A percentile compares a stretch with the other conserved stretches of the same genome.
phyloP scores from a whole-genome alignment of 2,797 vertebrate species.

The Setipinna tenuifilis region DNA sequence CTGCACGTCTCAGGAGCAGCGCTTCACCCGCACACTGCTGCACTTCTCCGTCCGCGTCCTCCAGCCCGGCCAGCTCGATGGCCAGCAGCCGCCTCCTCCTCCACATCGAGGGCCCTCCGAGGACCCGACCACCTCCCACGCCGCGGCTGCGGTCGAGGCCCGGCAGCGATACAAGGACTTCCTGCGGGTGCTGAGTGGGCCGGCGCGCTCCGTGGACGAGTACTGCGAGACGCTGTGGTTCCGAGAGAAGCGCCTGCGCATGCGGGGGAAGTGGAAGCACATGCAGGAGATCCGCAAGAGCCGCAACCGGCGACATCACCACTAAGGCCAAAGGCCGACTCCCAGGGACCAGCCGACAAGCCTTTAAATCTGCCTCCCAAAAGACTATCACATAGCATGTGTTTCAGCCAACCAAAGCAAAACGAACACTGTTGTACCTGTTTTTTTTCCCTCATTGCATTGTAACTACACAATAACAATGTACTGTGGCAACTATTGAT shows the following conservation, averaged over 20 bases:
- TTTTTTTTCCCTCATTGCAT: not conserved
- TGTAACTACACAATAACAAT: not conserved
- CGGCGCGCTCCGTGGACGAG: slow-evolving; percentile 88
- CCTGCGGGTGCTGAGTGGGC: slow-evolving; percentile 86
- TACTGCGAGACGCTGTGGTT: slow-evolving; percentile 96
- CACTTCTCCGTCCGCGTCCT: slow-evolving; percentile 87
- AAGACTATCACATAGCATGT: not conserved
- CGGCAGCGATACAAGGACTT: slow-evolving; percentile 94
- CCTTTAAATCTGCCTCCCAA: not conserved
- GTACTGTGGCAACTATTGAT: not conserved
- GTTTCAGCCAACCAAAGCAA: not conserved
- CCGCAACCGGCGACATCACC: slow-evolving; percentile 87
- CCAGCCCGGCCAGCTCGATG: slow-evolving; percentile 81
- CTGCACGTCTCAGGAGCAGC: slow-evolving; percentile 91
- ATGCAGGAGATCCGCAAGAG: slow-evolving; percentile 94
- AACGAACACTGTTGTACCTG: not conserved
- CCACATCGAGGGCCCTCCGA: slow-evolving; percentile 73
- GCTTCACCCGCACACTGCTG: slow-evolving; percentile 86
- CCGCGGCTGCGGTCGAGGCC: slow-evolving; percentile 76
- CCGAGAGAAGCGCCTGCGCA: slow-evolving; percentile 81
- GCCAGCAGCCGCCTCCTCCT: slow-evolving; percentile 61
- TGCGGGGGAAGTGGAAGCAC: slow-evolving; percentile 94
- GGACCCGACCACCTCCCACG: slow-evolving; percentile 74
- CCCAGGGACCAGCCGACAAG: not conserved
- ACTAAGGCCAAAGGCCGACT: slow-evolving; percentile 33